A percentile compares a stretch with the other conserved stretches of the same genome.
phyloP scores from a whole-genome alignment of 2,797 vertebrate genomes.

The Chloroceryle amazona region DNA sequence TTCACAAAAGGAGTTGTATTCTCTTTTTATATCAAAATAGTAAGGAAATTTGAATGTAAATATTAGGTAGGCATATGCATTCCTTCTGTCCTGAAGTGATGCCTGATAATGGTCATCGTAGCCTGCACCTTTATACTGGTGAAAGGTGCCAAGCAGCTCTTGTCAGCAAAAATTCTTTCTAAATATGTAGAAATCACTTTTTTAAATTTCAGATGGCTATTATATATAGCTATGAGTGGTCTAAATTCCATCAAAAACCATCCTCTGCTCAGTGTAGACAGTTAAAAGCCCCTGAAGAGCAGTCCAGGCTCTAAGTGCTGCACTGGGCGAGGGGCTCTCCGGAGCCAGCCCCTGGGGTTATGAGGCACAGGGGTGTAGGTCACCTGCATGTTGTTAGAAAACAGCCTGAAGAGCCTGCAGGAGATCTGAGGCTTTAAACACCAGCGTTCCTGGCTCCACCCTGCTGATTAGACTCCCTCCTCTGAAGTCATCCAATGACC shows the following conservation, averaged over 20 bases:
- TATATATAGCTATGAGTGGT: not conserved
- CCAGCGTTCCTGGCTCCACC: not conserved
- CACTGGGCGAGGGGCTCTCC: accelerated
- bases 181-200: accelerated
- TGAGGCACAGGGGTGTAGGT: not conserved
- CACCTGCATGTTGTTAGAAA: not conserved
- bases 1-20: not conserved
- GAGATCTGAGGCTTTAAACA: not conserved
- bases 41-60: not conserved
- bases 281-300: not conserved
- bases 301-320: not conserved
- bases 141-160: not conserved
- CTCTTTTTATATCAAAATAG: not conserved
- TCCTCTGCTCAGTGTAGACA: not conserved
- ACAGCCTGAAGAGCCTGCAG: not conserved
- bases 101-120: not conserved
- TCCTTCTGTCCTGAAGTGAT: not conserved
- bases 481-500: not conserved
- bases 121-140: not conserved
- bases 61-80: not conserved
- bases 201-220: not conserved
- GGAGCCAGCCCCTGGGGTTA: not conserved
- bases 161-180: not conserved
- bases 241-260: not conserved
- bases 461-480: not conserved